phyloP scores from a whole-genome alignment of 2,113 vertebrate species.

The Tragelaphus imberbis region DNA sequence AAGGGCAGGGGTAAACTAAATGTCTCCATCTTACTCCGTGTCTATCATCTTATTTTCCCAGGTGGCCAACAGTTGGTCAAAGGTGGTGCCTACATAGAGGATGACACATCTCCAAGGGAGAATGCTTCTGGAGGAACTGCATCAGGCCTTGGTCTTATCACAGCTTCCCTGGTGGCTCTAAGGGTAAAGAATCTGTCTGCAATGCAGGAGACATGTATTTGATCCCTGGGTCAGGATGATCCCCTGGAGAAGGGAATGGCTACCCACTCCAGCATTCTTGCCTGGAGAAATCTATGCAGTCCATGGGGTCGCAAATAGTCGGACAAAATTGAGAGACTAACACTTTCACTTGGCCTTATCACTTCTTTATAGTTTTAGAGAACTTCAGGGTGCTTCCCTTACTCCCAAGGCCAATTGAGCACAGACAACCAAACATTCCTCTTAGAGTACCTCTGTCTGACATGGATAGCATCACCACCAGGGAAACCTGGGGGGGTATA shows the following conservation, averaged over 20 bases:
- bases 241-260: not conserved
- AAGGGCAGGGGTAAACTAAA: not conserved
- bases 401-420: not conserved
- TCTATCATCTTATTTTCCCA: not conserved
- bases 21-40: not conserved
- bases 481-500: not conserved
- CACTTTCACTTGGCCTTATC: not conserved
- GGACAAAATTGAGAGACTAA: not conserved
- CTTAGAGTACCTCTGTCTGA: not conserved
- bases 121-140: not conserved
- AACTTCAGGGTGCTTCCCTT: not conserved
- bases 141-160: not conserved
- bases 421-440: not conserved
- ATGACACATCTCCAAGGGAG: too few relatives aligned
- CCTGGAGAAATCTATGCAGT: not conserved
- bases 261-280: not conserved
- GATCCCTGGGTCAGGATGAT: not conserved
- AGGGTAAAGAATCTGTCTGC: not conserved
- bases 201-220: not conserved
- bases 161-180: not conserved
- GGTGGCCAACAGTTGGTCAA: accelerated
- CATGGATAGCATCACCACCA: accelerated
- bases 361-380: not conserved
- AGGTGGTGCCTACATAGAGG: not conserved
- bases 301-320: not conserved